Evolutionary conservation across 2,888 invertebrate genomes (phyloP).

Genomic region (Stenichneumon culpator): DNA sequence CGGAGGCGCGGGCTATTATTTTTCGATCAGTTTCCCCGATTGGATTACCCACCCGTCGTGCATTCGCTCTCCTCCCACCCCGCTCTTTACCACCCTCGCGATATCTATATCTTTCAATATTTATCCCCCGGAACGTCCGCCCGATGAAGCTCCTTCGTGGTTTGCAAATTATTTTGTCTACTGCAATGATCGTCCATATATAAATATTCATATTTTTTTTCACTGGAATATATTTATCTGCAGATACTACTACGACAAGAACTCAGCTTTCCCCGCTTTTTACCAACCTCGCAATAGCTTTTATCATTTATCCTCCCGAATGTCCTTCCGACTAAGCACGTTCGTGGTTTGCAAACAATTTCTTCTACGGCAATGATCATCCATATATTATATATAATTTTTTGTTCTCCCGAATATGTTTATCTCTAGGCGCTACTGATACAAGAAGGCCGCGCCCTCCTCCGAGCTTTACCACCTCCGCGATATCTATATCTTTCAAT

Average conservation of each 20-base stretch:
- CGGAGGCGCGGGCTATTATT: slow-evolving; percentile 81
- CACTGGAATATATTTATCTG: too few relatives aligned
- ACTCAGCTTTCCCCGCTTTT: too few relatives aligned
- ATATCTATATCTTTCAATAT: slow-evolving; percentile 28
- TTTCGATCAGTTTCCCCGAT: slow-evolving; percentile 84
- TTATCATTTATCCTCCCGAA: too few relatives aligned
- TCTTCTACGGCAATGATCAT: too few relatives aligned
- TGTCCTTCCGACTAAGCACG: too few relatives aligned
- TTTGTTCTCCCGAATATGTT: too few relatives aligned
- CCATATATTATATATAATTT: neutral
- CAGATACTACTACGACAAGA: too few relatives aligned
- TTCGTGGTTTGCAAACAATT: too few relatives aligned
- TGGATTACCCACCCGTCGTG: slow-evolving; percentile 80
- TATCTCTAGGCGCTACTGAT: too few relatives aligned
- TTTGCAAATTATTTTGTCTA: neutral
- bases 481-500: slow-evolving; percentile 46
- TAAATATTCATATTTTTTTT: neutral
- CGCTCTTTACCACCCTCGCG: slow-evolving; percentile 59
- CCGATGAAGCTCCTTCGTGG: neutral
- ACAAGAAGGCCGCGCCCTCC: slow-evolving; percentile 25
- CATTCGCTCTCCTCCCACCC: slow-evolving; percentile 59
- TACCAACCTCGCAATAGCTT: too few relatives aligned
- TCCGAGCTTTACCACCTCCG: slow-evolving; percentile 52
- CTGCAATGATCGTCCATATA: neutral
- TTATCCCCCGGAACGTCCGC: neutral